Evolutionary conservation across 2,113 vertebrate genomes (phyloP).

Genomic region (Penelope pileata): DNA sequence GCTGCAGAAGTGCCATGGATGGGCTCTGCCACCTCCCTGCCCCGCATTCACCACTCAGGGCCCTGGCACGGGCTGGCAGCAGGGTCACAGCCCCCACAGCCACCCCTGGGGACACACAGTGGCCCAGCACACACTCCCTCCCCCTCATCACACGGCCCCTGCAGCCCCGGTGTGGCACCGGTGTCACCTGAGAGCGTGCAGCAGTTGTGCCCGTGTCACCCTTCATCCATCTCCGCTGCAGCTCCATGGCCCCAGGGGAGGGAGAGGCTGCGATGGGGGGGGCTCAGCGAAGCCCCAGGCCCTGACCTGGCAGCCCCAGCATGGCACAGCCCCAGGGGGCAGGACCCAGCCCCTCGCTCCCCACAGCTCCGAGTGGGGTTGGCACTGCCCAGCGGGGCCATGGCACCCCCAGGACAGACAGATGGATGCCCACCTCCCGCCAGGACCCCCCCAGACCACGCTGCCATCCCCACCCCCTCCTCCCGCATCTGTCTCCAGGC

Average conservation of each 20-base stretch:
- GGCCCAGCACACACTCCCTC: rapidly evolving
- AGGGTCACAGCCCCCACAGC: rapidly evolving
- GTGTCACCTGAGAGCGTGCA: neutral
- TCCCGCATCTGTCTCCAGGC: constrained; percentile 57
- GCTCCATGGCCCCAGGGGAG: rapidly evolving
- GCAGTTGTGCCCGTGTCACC: neutral
- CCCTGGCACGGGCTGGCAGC: rapidly evolving
- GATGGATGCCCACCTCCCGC: rapidly evolving
- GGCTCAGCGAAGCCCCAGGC: neutral
- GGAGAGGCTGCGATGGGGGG: neutral
- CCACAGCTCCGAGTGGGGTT: rapidly evolving
- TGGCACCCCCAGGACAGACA: neutral
- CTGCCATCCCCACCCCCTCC: constrained; percentile 12
- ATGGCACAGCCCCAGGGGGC: neutral
- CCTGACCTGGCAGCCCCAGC: neutral
- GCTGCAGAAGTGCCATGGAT: rapidly evolving
- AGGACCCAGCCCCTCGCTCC: neutral
- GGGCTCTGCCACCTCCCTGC: neutral
- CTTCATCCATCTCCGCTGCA: neutral
- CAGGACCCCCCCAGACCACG: rapidly evolving
- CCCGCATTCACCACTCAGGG: rapidly evolving
- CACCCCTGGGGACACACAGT: neutral
- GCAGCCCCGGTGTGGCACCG: neutral
- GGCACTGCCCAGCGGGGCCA: rapidly evolving
- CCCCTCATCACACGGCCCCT: rapidly evolving